phyloP scores from a whole-genome alignment of 2,113 vertebrate genomes.

The Gavialis gangeticus region DNA sequence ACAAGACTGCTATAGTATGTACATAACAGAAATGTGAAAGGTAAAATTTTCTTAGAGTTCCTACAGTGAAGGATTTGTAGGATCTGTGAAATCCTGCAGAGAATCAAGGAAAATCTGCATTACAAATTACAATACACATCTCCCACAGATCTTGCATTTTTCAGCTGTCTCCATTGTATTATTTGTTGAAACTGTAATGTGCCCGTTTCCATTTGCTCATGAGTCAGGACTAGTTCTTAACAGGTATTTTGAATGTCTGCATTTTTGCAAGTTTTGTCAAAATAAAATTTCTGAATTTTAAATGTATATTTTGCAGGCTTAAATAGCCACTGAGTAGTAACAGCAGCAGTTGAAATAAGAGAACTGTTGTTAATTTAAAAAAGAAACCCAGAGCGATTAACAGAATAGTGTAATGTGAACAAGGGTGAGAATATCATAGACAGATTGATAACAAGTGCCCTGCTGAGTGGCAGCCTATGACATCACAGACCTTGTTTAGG shows the following conservation, averaged over 20 bases:
- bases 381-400: not conserved
- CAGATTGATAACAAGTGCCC: not conserved
- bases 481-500: not conserved
- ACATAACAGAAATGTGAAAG: not conserved
- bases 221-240: not conserved
- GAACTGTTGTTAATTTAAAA: not conserved
- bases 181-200: accelerated
- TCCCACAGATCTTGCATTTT: not conserved
- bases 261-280: not conserved
- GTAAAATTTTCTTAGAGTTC: not conserved
- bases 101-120: not conserved
- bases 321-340: not conserved
- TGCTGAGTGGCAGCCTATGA: not conserved
- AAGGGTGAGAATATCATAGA: not conserved
- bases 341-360: not conserved
- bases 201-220: not conserved
- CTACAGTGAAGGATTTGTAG: not conserved
- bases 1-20: not conserved
- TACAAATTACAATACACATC: not conserved
- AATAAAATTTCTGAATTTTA: not conserved
- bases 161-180: not conserved
- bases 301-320: not conserved
- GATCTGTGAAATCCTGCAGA: not conserved
- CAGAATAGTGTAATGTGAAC: not conserved
- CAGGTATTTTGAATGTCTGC: not conserved